Evolutionary conservation across 2,797 vertebrate species (phyloP).

Genomic region (Morelia viridis): DNA sequence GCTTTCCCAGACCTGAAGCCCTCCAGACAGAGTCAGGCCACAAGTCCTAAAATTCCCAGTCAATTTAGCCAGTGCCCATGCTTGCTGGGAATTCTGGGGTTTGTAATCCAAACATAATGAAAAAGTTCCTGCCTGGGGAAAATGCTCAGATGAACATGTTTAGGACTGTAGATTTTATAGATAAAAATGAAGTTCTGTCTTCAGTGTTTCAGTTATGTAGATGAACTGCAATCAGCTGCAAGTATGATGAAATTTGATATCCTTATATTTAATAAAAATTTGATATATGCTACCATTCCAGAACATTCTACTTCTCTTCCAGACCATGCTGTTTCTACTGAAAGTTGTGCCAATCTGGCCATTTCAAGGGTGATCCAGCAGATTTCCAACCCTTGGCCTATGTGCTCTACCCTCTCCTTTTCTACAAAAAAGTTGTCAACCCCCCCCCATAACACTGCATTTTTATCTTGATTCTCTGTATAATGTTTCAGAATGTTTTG

Average conservation of each 20-base stretch:
- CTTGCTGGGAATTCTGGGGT: not conserved
- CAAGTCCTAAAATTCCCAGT: not conserved
- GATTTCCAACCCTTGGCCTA: not conserved
- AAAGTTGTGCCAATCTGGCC: not conserved
- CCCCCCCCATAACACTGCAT: not conserved
- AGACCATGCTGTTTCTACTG: not conserved
- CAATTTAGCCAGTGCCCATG: not conserved
- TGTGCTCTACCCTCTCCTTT: not conserved
- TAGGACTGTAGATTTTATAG: not conserved
- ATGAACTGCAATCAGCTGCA: not conserved
- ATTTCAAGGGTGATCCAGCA: not conserved
- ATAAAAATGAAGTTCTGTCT: not conserved
- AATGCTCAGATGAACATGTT: not conserved
- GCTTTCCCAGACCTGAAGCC: not conserved
- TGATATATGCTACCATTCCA: not conserved
- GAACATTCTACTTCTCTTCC: not conserved
- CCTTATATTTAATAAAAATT: not conserved
- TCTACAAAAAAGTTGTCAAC: not conserved
- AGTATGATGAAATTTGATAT: not conserved
- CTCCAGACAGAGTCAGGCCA: not conserved
- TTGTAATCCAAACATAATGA: not conserved
- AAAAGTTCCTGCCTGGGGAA: not conserved
- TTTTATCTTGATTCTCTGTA: not conserved
- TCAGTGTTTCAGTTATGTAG: not conserved
- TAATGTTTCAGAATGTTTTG: not conserved